These are phyloP conservation scores for Chascanopsetta lugubris DNA, from an alignment of 2,113 vertebrate genomes.

Conservation along the genomic window DNA sequence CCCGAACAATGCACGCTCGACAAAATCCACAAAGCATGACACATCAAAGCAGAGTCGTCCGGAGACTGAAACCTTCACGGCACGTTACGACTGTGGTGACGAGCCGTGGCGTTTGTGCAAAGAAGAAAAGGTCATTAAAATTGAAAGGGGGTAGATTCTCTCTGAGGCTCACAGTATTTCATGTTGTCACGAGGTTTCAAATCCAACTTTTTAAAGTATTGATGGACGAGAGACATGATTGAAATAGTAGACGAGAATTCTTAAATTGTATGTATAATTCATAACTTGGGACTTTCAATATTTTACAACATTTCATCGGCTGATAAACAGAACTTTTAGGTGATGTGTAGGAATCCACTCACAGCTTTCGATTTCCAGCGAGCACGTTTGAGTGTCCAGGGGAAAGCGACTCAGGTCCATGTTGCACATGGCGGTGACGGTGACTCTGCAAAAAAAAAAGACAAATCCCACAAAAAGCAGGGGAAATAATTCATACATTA, in stretches of 20 bases:
- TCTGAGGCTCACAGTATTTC: not conserved
- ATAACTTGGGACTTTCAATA: too few relatives aligned
- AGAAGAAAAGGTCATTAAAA: not conserved
- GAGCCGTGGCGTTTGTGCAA: not conserved
- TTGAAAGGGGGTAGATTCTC: not conserved
- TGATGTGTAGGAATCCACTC: conserved; percentile 70
- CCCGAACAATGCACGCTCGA: not conserved
- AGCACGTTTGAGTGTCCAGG: conserved; percentile 96
- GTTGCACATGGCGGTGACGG: conserved; percentile 98
- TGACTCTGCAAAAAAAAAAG: conserved; percentile 83
- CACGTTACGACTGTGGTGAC: not conserved
- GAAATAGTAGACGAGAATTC: too few relatives aligned
- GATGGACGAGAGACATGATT: too few relatives aligned
- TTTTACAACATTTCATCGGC: too few relatives aligned
- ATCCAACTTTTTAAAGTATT: too few relatives aligned
- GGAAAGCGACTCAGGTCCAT: conserved; percentile 99
- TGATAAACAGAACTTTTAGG: too few relatives aligned
- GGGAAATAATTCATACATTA: too few relatives aligned
- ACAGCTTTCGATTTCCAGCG: conserved; percentile 99
- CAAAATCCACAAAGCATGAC: not conserved
- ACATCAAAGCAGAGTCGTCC: not conserved
- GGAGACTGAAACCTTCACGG: not conserved
- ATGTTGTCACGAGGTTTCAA: not conserved
- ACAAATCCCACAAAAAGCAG: too few relatives aligned
- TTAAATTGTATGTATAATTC: too few relatives aligned